phyloP scores from a whole-genome alignment of 2,888 invertebrate genomes.

The Agrilus cyanescens region DNA sequence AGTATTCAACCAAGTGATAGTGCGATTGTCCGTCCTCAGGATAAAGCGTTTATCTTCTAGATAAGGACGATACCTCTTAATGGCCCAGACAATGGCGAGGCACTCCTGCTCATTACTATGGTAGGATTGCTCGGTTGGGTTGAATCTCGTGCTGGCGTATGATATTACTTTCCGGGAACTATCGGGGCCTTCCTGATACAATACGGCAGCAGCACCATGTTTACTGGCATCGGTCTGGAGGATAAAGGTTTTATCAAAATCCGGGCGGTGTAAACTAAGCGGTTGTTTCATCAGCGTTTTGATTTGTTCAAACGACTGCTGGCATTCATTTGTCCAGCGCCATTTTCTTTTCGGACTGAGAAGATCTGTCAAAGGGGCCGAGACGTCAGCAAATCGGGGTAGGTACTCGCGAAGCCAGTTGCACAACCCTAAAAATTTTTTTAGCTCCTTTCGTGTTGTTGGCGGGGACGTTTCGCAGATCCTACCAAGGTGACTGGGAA shows the following conservation, averaged over 20 bases:
- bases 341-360: constrained; percentile 4
- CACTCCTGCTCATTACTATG: constrained; percentile 21
- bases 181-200: constrained; percentile 13
- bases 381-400: constrained; percentile 12
- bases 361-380: constrained; percentile 17
- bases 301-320: constrained; percentile 9
- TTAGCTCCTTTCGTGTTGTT: constrained; percentile 8
- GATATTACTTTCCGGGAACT: constrained; percentile 10
- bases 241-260: constrained; percentile 9
- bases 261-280: constrained; percentile 13
- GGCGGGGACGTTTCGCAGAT: constrained; percentile 4
- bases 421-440: constrained; percentile 15
- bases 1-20: constrained; percentile 14
- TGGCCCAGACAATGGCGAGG: constrained; percentile 18
- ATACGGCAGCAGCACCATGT: constrained; percentile 16
- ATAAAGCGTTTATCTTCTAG: constrained; percentile 16
- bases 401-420: constrained; percentile 21
- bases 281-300: constrained; percentile 11
- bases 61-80: constrained; percentile 15
- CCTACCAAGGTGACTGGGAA: constrained; percentile 7
- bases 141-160: constrained; percentile 14
- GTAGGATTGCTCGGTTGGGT: constrained; percentile 9
- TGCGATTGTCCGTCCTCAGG: constrained; percentile 15
- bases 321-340: constrained; percentile 10
- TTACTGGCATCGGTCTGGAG: constrained; percentile 18